These are phyloP conservation scores for Australoheros scitulus DNA, from an alignment of 2,113 vertebrate species.

Conservation along the genomic window DNA sequence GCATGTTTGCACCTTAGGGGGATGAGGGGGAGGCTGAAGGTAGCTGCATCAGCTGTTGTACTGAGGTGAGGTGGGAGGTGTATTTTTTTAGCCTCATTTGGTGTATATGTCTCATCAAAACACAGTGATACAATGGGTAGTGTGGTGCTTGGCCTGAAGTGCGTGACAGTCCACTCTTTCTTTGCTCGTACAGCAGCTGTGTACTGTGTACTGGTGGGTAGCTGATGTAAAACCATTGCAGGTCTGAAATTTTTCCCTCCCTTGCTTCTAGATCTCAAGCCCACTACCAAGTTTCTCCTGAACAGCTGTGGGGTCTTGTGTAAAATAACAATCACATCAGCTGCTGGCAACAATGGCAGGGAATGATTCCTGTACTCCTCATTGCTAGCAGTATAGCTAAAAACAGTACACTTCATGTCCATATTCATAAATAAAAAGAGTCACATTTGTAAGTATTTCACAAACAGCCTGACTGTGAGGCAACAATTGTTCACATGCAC, in stretches of 20 bases:
- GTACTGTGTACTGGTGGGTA: not conserved
- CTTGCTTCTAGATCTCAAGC: not conserved
- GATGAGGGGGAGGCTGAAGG: constrained; percentile 49
- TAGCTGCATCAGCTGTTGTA: constrained; percentile 50
- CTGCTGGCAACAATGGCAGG: not conserved
- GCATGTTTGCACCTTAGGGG: constrained; percentile 40
- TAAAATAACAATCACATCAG: not conserved
- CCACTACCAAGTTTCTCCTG: not conserved
- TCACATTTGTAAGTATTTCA: not conserved
- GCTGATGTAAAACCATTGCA: not conserved
- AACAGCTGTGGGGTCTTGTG: not conserved
- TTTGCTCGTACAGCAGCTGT: not conserved
- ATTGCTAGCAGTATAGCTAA: not conserved
- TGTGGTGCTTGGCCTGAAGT: constrained; percentile 15
- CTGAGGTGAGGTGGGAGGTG: constrained; percentile 30
- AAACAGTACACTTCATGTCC: not conserved
- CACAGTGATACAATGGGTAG: constrained; percentile 19
- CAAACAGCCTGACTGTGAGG: not conserved
- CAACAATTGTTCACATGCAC: not conserved
- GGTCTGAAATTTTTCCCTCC: not conserved
- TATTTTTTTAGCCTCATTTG: constrained; percentile 25
- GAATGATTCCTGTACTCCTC: not conserved
- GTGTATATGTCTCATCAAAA: constrained; percentile 21
- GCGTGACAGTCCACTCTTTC: not conserved
- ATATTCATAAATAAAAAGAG: not conserved